These are phyloP conservation scores for Cheilosia grossa DNA, from an alignment of 2,888 invertebrate genomes.

Conservation along the genomic window DNA sequence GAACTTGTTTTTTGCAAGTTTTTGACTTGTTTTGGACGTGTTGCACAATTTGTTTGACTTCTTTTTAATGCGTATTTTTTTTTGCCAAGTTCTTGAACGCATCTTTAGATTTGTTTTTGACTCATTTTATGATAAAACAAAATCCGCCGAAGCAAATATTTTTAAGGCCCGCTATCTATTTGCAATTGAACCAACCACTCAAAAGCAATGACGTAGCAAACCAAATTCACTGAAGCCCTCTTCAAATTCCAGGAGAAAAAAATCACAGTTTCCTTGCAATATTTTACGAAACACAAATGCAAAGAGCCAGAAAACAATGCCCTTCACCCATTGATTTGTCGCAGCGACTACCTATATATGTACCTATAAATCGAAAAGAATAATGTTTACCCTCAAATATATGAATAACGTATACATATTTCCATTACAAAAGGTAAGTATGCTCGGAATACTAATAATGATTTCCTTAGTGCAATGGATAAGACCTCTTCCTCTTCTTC, in stretches of 20 bases:
- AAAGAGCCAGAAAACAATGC: constrained; percentile 18
- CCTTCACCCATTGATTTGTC: constrained; percentile 54
- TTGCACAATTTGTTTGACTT: no score
- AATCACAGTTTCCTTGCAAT: constrained; percentile 9
- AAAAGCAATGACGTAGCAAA: neutral
- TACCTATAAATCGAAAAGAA: constrained; percentile 54
- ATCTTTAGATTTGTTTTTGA: no score
- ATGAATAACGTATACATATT: constrained; percentile 53
- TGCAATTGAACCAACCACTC: no score
- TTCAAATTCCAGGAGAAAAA: neutral
- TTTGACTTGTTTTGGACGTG: no score
- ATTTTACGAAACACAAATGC: constrained; percentile 29
- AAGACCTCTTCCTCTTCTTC: constrained; percentile 29
- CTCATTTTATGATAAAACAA: no score
- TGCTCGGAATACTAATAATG: constrained; percentile 72
- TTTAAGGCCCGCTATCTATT: no score
- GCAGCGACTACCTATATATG: constrained; percentile 20
- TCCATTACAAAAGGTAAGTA: constrained; percentile 70
- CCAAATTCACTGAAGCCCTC: neutral
- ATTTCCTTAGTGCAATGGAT: constrained; percentile 57
- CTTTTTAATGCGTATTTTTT: no score
- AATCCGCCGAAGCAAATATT: no score
- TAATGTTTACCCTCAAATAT: constrained; percentile 62
- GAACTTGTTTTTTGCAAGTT: no score
- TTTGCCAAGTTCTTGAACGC: no score